These are phyloP conservation scores for Corvus cornix DNA, from an alignment of 2,113 vertebrate genomes.

Conservation along the genomic window DNA sequence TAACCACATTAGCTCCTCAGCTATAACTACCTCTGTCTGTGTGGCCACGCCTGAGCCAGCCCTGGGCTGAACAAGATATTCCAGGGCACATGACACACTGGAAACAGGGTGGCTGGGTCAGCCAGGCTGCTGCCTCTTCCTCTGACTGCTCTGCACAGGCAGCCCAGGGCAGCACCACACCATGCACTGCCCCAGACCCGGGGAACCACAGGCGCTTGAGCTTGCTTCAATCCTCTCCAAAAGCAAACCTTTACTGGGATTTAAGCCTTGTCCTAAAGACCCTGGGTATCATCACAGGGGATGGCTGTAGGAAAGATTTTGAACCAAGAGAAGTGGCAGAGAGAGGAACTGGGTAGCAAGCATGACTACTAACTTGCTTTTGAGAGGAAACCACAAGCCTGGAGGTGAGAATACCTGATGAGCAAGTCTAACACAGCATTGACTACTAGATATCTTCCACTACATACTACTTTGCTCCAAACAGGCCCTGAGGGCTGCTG, in stretches of 20 bases:
- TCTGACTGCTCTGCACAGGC: not conserved
- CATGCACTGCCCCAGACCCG: not conserved
- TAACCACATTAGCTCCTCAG: not conserved
- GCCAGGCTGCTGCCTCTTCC: not conserved
- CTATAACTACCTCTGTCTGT: not conserved
- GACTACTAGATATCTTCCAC: not conserved
- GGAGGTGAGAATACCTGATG: not conserved
- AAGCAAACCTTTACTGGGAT: not conserved
- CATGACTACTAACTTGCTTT: not conserved
- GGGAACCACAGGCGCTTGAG: fast-evolving
- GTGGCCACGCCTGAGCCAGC: not conserved
- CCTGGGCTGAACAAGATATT: not conserved
- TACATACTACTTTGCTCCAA: not conserved
- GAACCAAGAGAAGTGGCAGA: not conserved
- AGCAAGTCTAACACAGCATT: not conserved
- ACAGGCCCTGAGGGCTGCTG: not conserved
- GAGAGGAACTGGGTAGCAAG: not conserved
- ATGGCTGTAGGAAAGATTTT: not conserved
- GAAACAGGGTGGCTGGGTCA: not conserved
- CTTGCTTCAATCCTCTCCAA: not conserved
- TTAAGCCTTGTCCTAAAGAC: not conserved
- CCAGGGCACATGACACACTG: not conserved
- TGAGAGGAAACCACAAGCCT: not conserved
- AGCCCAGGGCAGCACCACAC: fast-evolving
- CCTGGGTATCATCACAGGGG: not conserved